phyloP scores from a whole-genome alignment of 2,888 invertebrate genomes.

The Thecocarcelia acutangulata region DNA sequence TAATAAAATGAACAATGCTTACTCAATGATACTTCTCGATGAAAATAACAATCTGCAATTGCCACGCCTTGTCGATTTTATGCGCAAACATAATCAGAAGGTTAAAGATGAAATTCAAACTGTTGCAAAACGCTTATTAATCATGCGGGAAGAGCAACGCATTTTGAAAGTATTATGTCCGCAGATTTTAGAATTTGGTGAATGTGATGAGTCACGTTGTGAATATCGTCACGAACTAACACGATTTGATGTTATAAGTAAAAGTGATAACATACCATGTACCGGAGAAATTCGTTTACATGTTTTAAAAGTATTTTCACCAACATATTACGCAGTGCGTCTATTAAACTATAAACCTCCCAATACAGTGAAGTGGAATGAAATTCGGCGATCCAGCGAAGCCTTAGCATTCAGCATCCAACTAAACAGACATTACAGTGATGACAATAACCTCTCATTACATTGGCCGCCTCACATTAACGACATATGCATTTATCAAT shows the following conservation, averaged over 20 bases:
- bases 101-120: slow-evolving; percentile 74
- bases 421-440: slow-evolving; percentile 73
- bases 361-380: slow-evolving; percentile 64
- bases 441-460: slow-evolving; percentile 70
- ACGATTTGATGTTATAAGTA: slow-evolving; percentile 82
- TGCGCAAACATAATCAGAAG: slow-evolving; percentile 79
- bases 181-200: slow-evolving; percentile 85
- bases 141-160: slow-evolving; percentile 71
- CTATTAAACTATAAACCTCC: slow-evolving; percentile 81
- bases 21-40: slow-evolving; percentile 84
- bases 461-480: slow-evolving; percentile 82
- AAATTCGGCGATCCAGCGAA: slow-evolving; percentile 71
- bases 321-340: slow-evolving; percentile 85
- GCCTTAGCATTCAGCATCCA: slow-evolving; percentile 73
- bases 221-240: slow-evolving; percentile 85
- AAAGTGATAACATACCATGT: slow-evolving; percentile 82
- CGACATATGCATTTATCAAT: slow-evolving; percentile 83
- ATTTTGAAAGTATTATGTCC: slow-evolving; percentile 79
- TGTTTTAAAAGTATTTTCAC: slow-evolving; percentile 80
- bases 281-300: slow-evolving; percentile 70
- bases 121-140: slow-evolving; percentile 69
- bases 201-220: slow-evolving; percentile 85
- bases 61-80: slow-evolving; percentile 84
- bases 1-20: slow-evolving; percentile 72
- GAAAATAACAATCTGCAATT: slow-evolving; percentile 84